phyloP scores from a whole-genome alignment of 2,113 vertebrate species.

The Myxocyprinus asiaticus region DNA sequence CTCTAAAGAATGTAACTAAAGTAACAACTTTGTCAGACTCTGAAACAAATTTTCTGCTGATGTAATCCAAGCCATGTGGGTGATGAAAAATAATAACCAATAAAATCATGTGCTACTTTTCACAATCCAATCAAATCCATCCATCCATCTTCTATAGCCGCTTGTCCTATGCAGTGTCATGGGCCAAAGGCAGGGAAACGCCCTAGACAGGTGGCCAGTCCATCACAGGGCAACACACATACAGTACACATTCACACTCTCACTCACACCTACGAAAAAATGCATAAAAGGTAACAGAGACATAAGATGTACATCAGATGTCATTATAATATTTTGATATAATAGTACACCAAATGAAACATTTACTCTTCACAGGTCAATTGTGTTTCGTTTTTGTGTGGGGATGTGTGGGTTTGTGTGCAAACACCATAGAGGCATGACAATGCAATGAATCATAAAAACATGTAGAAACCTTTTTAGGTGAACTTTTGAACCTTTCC shows the following conservation, averaged over 20 bases:
- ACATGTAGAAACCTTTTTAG: constrained; percentile 16
- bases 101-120: neutral
- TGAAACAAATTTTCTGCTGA: neutral
- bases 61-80: neutral
- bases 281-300: too few species aligned
- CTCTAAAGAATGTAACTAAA: neutral
- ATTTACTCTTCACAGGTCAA: neutral
- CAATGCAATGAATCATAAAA: constrained; percentile 24
- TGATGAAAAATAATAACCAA: neutral
- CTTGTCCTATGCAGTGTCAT: too few species aligned
- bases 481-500: constrained; percentile 51
- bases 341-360: neutral
- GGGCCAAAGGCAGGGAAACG: too few species aligned
- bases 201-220: too few species aligned
- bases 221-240: too few species aligned
- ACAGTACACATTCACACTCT: too few species aligned
- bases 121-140: neutral
- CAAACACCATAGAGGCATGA: neutral
- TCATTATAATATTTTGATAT: too few species aligned
- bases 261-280: too few species aligned
- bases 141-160: too few species aligned
- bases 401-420: neutral
- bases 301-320: too few species aligned
- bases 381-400: neutral
- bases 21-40: neutral